These are phyloP conservation scores for Antheraea yamamai DNA, from an alignment of 2,888 invertebrate genomes.

Conservation along the genomic window DNA sequence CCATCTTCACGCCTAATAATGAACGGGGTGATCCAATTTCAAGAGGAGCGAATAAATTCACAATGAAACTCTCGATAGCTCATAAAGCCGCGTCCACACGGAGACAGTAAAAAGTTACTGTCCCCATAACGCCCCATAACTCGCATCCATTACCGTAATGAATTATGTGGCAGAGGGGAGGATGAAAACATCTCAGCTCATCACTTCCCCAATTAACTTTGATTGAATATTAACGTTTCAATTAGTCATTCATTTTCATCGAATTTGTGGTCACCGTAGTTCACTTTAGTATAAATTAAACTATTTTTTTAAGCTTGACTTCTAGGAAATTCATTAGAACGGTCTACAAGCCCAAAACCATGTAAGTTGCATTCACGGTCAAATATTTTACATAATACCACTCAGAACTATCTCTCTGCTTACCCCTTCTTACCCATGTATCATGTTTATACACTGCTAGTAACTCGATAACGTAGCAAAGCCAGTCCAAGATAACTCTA, in stretches of 20 bases:
- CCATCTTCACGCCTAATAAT: constrained; percentile 9
- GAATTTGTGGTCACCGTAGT: not conserved
- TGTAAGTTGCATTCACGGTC: not conserved
- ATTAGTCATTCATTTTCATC: not conserved
- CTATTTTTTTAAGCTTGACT: not conserved
- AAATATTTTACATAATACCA: not conserved
- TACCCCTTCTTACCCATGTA: not conserved
- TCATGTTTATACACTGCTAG: not conserved
- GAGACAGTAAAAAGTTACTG: constrained; percentile 53
- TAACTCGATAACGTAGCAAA: constrained; percentile 7
- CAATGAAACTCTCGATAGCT: constrained; percentile 15
- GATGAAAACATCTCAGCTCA: constrained; percentile 6
- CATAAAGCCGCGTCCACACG: constrained; percentile 16
- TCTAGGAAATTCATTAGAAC: too few species aligned
- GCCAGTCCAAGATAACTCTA: constrained; percentile 9
- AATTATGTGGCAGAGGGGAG: constrained; percentile 58
- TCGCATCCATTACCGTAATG: constrained; percentile 70
- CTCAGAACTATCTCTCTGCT: not conserved
- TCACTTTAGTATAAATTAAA: not conserved
- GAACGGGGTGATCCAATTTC: constrained; percentile 3
- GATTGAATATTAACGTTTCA: constrained; percentile 6
- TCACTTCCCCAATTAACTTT: constrained; percentile 6
- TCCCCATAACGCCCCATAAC: constrained; percentile 53
- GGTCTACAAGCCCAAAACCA: not conserved
- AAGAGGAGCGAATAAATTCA: constrained; percentile 4